Evolutionary conservation across 2,888 invertebrate genomes (phyloP).

Genomic region (Pyrocoelia pectoralis): DNA sequence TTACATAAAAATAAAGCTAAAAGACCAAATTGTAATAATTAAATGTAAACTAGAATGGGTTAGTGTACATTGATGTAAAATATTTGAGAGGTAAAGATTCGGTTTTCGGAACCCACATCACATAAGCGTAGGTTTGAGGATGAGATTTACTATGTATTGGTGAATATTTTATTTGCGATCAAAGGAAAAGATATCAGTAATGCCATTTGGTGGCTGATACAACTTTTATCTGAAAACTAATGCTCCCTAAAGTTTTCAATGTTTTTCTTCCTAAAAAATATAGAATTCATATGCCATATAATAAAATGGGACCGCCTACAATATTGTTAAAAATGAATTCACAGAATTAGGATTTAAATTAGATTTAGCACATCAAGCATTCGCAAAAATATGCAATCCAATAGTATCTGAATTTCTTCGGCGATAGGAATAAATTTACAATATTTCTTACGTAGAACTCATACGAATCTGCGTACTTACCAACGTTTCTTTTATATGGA

Average conservation of each 20-base stretch:
- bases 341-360: neutral
- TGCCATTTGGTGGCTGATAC: conserved; percentile 25
- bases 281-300: too few relatives aligned
- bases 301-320: too few relatives aligned
- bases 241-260: conserved; percentile 14
- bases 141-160: conserved; percentile 31
- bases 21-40: too few relatives aligned
- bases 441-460: conserved; percentile 23
- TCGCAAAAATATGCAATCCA: conserved; percentile 17
- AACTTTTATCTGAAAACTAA: conserved; percentile 23
- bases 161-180: conserved; percentile 37
- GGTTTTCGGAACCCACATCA: conserved; percentile 15
- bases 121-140: conserved; percentile 24
- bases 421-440: conserved; percentile 26
- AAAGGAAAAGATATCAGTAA: conserved; percentile 30
- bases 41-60: too few relatives aligned
- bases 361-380: neutral
- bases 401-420: neutral
- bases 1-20: too few relatives aligned
- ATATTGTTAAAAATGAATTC: too few relatives aligned
- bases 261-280: neutral
- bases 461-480: neutral
- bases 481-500: neutral
- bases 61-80: too few relatives aligned
- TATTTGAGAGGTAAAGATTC: neutral